These are phyloP conservation scores for Chymomyza fuscimana DNA, from an alignment of 2,888 invertebrate genomes.

Conservation along the genomic window DNA sequence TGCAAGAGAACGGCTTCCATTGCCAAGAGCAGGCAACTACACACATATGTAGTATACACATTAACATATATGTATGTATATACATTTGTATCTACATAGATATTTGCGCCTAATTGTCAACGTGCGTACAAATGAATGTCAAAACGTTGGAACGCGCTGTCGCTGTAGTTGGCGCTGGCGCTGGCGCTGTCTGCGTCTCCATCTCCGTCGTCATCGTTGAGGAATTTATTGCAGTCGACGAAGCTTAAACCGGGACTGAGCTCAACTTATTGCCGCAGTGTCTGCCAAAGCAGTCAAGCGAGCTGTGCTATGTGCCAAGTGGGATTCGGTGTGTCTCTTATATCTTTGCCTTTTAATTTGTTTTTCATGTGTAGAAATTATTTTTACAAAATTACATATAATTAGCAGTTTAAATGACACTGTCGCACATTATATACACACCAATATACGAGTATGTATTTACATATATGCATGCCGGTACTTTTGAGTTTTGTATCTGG, in stretches of 20 bases:
- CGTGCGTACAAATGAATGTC: constrained; percentile 31
- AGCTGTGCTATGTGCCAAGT: constrained; percentile 34
- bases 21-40: constrained; percentile 48
- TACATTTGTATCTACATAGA: not conserved
- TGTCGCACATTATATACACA: not conserved
- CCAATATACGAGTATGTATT: too few species aligned
- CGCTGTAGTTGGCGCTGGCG: not conserved
- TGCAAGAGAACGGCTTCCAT: constrained; percentile 35
- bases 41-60: not conserved
- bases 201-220: constrained; percentile 57
- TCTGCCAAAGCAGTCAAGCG: constrained; percentile 67
- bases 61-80: not conserved
- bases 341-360: constrained; percentile 46
- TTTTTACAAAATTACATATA: constrained; percentile 58
- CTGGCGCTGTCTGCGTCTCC: not conserved
- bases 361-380: constrained; percentile 49
- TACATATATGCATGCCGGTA: not conserved
- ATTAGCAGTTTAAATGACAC: constrained; percentile 47
- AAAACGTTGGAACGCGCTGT: not conserved
- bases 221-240: constrained; percentile 49
- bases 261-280: constrained; percentile 42
- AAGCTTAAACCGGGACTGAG: not conserved
- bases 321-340: not conserved
- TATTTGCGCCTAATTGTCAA: constrained; percentile 15
- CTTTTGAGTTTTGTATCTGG: not conserved